A percentile compares a stretch with the other conserved stretches of the same genome.
These are phyloP conservation scores for Varroa destructor DNA, from an alignment of 1,140 invertebrate genomes.

Conservation along the genomic window DNA sequence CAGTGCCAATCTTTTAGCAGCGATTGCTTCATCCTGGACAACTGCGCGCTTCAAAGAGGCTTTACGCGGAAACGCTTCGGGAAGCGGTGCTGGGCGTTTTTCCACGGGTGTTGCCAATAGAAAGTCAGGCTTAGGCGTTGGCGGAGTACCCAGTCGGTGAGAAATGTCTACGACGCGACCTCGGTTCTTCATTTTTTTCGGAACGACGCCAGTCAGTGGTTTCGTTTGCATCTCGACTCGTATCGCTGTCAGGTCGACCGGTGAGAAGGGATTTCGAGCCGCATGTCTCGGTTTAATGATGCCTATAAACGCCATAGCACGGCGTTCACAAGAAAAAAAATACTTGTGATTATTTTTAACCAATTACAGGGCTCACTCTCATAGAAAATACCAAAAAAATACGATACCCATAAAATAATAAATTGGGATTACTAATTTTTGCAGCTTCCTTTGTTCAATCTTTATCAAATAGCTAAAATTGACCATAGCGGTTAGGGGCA, in stretches of 20 bases:
- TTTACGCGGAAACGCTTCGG: conserved; percentile 18
- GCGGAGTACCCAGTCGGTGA: conserved; percentile 53
- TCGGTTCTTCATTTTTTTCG: conserved; percentile 40
- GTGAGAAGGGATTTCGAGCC: conserved; percentile 69
- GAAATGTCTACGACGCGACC: conserved; percentile 62
- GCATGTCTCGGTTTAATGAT: conserved; percentile 69
- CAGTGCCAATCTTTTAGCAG: not conserved
- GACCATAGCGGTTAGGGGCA: too few species aligned
- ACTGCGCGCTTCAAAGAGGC: conserved; percentile 9
- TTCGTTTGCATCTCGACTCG: conserved; percentile 28
- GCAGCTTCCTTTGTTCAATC: too few species aligned
- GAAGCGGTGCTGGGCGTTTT: conserved; percentile 55
- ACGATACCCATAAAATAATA: too few species aligned
- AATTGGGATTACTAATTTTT: too few species aligned
- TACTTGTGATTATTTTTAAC: too few species aligned
- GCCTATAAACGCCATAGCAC: conserved; percentile 38
- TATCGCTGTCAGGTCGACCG: conserved; percentile 65
- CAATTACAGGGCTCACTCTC: too few species aligned
- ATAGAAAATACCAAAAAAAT: too few species aligned
- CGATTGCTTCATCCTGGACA: conserved; percentile 10
- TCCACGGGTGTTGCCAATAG: conserved; percentile 61
- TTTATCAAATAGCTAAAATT: too few species aligned
- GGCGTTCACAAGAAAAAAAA: too few species aligned
- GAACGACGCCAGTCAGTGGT: conserved; percentile 38
- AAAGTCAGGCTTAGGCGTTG: conserved; percentile 58